phyloP scores from a whole-genome alignment of 2,113 vertebrate genomes.

The Mugil cephalus region DNA sequence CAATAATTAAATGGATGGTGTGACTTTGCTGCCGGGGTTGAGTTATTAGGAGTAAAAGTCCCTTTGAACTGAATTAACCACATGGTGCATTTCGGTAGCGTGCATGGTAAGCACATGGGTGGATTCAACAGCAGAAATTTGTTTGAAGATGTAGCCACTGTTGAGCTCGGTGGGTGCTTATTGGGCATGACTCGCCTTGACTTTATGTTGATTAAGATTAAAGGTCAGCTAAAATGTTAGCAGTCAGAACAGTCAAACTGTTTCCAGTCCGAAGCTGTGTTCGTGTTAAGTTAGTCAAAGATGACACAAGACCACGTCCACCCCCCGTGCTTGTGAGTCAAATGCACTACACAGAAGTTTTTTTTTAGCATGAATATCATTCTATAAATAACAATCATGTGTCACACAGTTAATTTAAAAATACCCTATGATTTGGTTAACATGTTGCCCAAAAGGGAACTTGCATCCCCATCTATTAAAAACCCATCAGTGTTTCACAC shows the following conservation, averaged over 20 bases:
- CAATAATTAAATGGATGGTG: constrained; percentile 63
- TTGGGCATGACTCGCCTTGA: not conserved
- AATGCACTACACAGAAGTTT: not conserved
- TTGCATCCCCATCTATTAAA: too few relatives aligned
- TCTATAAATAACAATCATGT: constrained; percentile 26
- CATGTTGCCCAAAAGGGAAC: constrained; percentile 12
- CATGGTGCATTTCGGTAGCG: constrained; percentile 21
- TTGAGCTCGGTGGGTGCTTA: constrained; percentile 41
- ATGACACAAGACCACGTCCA: not conserved
- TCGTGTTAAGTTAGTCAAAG: constrained; percentile 2
- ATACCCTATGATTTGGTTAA: constrained; percentile 10
- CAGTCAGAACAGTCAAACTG: not conserved
- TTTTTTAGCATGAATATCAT: not conserved
- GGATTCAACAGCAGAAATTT: not conserved
- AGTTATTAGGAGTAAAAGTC: constrained; percentile 41
- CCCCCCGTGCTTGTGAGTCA: constrained; percentile 33
- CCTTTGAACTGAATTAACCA: constrained; percentile 55
- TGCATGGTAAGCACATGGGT: constrained; percentile 62
- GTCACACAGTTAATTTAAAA: constrained; percentile 20
- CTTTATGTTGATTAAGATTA: constrained; percentile 18
- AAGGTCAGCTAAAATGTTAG: constrained; percentile 18
- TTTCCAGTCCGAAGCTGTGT: constrained; percentile 26
- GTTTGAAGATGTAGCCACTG: constrained; percentile 39
- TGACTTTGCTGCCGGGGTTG: constrained; percentile 43
- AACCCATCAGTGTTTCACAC: too few relatives aligned